Conservation (phyloP, 2,888 invertebrate species). For the Nomada hirtipes region DNA sequence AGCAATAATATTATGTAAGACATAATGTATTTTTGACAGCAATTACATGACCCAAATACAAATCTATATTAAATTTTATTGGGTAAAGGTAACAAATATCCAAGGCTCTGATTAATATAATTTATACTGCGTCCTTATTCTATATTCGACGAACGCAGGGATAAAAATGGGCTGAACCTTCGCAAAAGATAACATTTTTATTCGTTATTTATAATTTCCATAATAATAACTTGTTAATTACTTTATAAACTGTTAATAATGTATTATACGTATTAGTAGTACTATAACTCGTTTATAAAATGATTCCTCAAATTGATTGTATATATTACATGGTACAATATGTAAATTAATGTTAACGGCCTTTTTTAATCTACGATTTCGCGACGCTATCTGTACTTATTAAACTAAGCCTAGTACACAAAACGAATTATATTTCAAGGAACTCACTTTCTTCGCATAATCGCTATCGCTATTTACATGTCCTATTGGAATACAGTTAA, state of each 20-base stretch:
- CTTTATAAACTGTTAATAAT: slow-evolving; percentile 69
- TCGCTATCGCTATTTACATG: slow-evolving; percentile 43
- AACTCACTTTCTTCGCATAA: slow-evolving; percentile 57
- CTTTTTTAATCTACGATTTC: slow-evolving; percentile 50
- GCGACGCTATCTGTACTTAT: slow-evolving; percentile 55
- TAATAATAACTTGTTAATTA: slow-evolving; percentile 72
- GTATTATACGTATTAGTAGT: slow-evolving; percentile 67
- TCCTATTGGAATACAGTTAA: slow-evolving; percentile 33
- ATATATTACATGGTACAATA: slow-evolving; percentile 64
- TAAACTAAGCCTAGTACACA: slow-evolving; percentile 54
- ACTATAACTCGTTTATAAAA: slow-evolving; percentile 71
- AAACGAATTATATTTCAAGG: slow-evolving; percentile 60
- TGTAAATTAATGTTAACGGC: slow-evolving; percentile 56
- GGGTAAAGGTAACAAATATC: neutral
- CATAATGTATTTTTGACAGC: slow-evolving; percentile 7
- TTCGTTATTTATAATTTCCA: slow-evolving; percentile 74
- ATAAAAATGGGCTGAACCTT: slow-evolving; percentile 35
- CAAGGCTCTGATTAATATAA: neutral
- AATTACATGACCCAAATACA: slow-evolving; percentile 8
- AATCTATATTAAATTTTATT: neutral
- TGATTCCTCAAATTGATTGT: slow-evolving; percentile 61
- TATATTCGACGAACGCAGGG: neutral
- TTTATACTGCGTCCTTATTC: neutral
- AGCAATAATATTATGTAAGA: neutral
- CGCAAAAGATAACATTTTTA: slow-evolving; percentile 65